These are phyloP conservation scores for Neofelis nebulosa DNA, from an alignment of 2,113 vertebrate genomes.

Conservation along the genomic window DNA sequence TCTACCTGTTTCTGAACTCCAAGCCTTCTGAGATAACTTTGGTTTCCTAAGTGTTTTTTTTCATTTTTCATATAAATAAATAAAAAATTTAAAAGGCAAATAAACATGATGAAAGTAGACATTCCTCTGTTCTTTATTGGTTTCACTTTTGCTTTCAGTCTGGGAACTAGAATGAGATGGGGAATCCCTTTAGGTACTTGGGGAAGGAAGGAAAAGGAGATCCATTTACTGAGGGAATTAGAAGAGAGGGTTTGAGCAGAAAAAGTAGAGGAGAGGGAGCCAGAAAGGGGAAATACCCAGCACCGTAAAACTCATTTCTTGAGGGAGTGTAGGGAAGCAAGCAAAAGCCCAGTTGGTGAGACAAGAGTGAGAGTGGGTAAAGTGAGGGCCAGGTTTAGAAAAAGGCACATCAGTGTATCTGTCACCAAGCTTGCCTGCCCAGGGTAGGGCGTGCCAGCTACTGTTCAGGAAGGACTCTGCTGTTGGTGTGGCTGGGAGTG, in stretches of 20 bases:
- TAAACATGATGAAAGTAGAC: background rate
- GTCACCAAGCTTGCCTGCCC: background rate
- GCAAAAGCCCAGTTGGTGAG: background rate
- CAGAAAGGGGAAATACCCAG: background rate
- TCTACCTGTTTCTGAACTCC: background rate
- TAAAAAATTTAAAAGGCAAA: background rate
- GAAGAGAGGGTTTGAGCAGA: background rate
- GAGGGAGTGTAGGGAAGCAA: background rate
- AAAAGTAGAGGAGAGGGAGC: background rate
- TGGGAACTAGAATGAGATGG: background rate
- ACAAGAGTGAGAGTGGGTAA: background rate
- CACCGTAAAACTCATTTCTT: background rate
- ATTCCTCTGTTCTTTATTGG: background rate
- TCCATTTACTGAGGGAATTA: background rate
- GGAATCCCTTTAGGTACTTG: background rate
- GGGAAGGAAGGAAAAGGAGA: background rate
- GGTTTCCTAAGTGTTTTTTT: background rate
- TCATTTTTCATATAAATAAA: background rate
- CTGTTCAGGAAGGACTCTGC: background rate
- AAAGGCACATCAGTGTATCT: background rate
- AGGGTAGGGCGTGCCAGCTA: background rate
- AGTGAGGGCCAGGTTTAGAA: background rate
- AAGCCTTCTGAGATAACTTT: background rate
- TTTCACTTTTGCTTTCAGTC: background rate
- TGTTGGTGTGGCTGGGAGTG: background rate